A percentile compares a stretch with the other conserved stretches of the same genome.
Conservation (phyloP, 2,113 vertebrate genomes). For the Bubalus kerabau region DNA sequence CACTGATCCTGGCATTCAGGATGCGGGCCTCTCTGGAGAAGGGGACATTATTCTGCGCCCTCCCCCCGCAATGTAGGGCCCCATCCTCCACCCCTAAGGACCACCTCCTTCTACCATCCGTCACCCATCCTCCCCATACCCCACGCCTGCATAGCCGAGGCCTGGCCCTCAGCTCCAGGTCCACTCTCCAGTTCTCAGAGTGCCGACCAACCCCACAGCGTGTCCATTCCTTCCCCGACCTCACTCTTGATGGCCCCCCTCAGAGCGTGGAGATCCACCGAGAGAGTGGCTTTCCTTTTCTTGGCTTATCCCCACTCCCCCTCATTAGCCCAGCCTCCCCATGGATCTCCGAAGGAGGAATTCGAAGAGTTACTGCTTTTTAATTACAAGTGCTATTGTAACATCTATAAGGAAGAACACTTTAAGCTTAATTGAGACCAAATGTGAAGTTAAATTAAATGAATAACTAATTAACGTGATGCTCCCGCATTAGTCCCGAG, state of each 20-base stretch:
- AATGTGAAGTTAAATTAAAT: constrained; percentile 79
- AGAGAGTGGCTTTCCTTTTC: not conserved
- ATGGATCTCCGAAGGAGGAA: constrained; percentile 59
- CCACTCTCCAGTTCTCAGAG: not conserved
- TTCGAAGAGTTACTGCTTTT: constrained; percentile 72
- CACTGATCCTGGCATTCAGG: not conserved
- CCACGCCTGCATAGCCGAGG: not conserved
- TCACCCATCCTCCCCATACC: not conserved
- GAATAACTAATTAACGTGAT: constrained; percentile 76
- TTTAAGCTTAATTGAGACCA: constrained; percentile 75
- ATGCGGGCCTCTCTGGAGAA: not conserved
- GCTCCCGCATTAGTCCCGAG: constrained; percentile 52
- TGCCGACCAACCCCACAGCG: no score
- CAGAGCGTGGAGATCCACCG: not conserved
- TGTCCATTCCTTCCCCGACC: not conserved
- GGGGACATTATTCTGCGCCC: not conserved
- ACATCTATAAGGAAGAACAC: constrained; percentile 73
- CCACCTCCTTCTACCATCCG: not conserved
- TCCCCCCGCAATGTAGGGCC: not conserved
- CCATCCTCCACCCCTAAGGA: not conserved
- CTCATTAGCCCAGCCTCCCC: constrained; percentile 38
- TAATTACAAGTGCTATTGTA: constrained; percentile 74
- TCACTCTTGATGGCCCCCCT: not conserved
- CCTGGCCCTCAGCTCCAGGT: not conserved
- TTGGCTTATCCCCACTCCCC: not conserved